A percentile compares a stretch with the other conserved stretches of the same genome.
These are phyloP conservation scores for Physella acuta DNA, from an alignment of 1,140 invertebrate species.

Conservation along the genomic window DNA sequence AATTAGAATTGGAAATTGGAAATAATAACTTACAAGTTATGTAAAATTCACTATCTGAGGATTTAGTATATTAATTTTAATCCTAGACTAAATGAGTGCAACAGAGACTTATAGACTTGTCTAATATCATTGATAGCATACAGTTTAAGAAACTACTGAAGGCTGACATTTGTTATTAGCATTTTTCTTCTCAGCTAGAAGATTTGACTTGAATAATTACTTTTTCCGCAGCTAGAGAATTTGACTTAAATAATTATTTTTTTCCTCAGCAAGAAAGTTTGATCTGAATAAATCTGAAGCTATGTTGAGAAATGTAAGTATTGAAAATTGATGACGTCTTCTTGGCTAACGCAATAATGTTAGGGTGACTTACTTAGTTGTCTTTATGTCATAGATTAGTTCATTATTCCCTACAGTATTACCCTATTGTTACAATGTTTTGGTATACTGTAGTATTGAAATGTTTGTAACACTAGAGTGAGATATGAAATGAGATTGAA, in stretches of 20 bases:
- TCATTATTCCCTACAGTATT: no score
- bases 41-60: no score
- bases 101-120: no score
- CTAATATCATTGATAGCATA: not conserved
- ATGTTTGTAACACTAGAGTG: not conserved
- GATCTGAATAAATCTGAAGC: slow-evolving; percentile 78
- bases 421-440: not conserved
- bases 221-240: not conserved
- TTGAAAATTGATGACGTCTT: not conserved
- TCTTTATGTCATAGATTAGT: not conserved
- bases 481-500: no score
- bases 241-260: slow-evolving; percentile 7
- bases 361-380: not conserved
- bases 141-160: not conserved
- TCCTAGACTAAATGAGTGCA: not conserved
- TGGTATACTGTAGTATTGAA: not conserved
- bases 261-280: slow-evolving; percentile 75
- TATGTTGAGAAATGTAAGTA: slow-evolving; percentile 80
- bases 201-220: not conserved
- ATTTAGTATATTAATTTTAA: no score
- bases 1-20: no score
- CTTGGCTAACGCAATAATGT: not conserved
- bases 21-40: no score
- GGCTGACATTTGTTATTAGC: not conserved
- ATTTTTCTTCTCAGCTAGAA: not conserved